Evolutionary conservation across 2,797 vertebrate species (phyloP).

Genomic region (Liasis olivaceus): DNA sequence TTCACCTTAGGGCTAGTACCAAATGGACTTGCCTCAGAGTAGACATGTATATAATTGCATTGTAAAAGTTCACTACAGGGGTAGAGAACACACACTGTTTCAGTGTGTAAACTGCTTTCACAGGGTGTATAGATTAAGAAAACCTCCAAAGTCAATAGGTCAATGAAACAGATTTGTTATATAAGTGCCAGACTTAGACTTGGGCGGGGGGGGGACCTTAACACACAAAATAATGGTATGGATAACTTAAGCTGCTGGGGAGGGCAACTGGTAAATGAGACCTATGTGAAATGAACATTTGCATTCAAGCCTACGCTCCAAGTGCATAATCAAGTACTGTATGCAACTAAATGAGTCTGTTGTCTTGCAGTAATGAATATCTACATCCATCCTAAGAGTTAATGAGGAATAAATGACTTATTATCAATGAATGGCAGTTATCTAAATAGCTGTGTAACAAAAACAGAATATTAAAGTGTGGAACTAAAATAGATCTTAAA

Average conservation of each 20-base stretch:
- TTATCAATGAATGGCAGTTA: constrained; percentile 76
- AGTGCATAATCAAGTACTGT: constrained; percentile 73
- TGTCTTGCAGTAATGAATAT: constrained; percentile 78
- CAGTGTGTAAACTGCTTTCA: not conserved
- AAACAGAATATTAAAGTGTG: constrained; percentile 78
- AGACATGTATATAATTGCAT: not conserved
- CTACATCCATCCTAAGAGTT: constrained; percentile 76
- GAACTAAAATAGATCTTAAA: constrained; percentile 76
- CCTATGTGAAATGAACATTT: constrained; percentile 65
- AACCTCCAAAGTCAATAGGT: not conserved
- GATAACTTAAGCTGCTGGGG: constrained; percentile 38
- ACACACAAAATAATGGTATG: constrained; percentile 31
- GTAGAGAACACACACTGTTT: not conserved
- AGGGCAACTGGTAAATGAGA: constrained; percentile 58
- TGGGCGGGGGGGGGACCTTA: not conserved
- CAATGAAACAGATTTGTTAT: constrained; percentile 20
- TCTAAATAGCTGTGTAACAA: constrained; percentile 77
- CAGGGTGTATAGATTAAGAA: not conserved
- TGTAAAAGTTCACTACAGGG: not conserved
- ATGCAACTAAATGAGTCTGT: constrained; percentile 76
- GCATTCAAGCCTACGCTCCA: constrained; percentile 64
- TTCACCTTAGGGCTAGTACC: not conserved
- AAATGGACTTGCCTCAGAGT: not conserved
- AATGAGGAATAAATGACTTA: constrained; percentile 83
- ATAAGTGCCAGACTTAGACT: constrained; percentile 9